Base-by-base conservation (phyloP, 1,140 invertebrate species). In the Sycophila sp. region DNA sequence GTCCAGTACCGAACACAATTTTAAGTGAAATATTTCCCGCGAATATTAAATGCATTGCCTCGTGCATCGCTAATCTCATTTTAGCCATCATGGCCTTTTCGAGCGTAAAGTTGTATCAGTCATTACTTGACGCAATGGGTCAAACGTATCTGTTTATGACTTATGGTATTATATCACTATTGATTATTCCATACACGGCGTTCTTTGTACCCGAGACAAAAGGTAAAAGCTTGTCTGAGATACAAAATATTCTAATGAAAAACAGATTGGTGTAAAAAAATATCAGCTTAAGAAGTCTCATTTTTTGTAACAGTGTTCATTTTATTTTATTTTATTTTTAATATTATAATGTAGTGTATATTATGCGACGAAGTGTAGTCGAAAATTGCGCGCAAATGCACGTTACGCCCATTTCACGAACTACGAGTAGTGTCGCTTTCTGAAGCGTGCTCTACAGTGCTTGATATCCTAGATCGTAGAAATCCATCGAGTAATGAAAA, bases 131-230 rank as follows among this genome's bases (percentile, higher is more conserved):
- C 73, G 73, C 79, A 1, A 87, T 92, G 45, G 89, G 89, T 28
- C 71, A 74, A 42, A 58, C 53, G 24, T 76, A 73, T 32, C 70
- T 74, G 1, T 75, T 74, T 47, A 73, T 62, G 40, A 66, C 73
- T 19, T 75, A 74, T 22, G 62, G 55, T 0, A 10, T 53, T 7
- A 24, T 65, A 15, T 91, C 91, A n/a, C 2, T 30, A 2, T 10
- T 66, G 7, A 88, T 91, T 3, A 78, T 90, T 0, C 63, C 91
- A 30, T 94, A 91, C 76, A 88, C 91, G 45, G 82, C 90, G 40
- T 83, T 88, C 5, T 85, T 88, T 28, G 84, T 94, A 19, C 92
- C 93, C 0, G 94, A 96, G 84, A 95, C 94, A 0, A 95, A 94
- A 83, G 92, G 92, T 17, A 93, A 92, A 80, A 91, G 91, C 1